A percentile compares a stretch with the other conserved stretches of the same genome.
Evolutionary conservation across 2,888 invertebrate genomes (phyloP).

Genomic region (Perizoma flavofasciatum): DNA sequence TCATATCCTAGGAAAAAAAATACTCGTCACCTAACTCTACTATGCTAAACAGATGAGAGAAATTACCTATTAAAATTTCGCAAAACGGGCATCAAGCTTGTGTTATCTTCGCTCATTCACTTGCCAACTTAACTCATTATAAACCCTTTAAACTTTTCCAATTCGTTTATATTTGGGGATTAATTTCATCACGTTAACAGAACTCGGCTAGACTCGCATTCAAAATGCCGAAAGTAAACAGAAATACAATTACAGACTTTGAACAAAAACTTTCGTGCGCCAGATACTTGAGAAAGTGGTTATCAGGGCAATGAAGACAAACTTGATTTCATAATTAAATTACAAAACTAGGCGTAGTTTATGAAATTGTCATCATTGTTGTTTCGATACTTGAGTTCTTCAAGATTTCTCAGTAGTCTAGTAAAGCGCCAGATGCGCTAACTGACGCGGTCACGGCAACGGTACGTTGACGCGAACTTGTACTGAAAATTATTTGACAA

Average conservation of each 20-base stretch:
- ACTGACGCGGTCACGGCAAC: too few relatives aligned
- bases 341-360: constrained; percentile 30
- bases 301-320: constrained; percentile 29
- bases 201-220: constrained; percentile 26
- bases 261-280: constrained; percentile 29
- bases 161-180: constrained; percentile 21
- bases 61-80: constrained; percentile 1
- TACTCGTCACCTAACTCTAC: too few relatives aligned
- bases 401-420: too few relatives aligned
- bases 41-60: background rate
- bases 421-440: too few relatives aligned
- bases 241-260: constrained; percentile 37
- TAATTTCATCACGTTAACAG: constrained; percentile 14
- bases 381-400: constrained; percentile 3
- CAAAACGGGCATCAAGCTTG: constrained; percentile 6
- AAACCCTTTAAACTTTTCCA: constrained; percentile 15
- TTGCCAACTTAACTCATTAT: constrained; percentile 20
- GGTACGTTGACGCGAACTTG: too few relatives aligned
- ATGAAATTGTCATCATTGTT: constrained; percentile 27
- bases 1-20: too few relatives aligned
- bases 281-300: constrained; percentile 36
- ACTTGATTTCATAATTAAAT: constrained; percentile 36
- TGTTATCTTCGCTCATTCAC: constrained; percentile 13
- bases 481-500: too few relatives aligned
- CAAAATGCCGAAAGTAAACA: constrained; percentile 35